Percentiles rank a stretch among this genome's conserved stretches.
Evolutionary conservation across 2,797 vertebrate species (phyloP).

Genomic region (Telmatherina bonti): DNA sequence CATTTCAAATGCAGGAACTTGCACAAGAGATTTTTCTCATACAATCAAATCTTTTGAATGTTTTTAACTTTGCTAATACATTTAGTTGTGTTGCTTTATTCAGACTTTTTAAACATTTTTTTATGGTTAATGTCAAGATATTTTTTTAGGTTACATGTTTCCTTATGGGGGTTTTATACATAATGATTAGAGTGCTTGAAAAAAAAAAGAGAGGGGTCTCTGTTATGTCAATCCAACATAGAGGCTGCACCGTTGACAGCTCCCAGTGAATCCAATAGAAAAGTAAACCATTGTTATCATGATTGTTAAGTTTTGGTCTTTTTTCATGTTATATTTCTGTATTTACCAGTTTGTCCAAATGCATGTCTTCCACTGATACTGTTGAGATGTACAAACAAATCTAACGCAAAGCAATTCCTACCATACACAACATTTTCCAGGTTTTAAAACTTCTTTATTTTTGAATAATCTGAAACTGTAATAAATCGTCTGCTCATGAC

Average conservation of each 20-base stretch:
- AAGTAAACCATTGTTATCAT: background rate
- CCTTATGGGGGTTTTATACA: constrained; percentile 21
- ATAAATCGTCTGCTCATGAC: too few species aligned
- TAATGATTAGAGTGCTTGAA: background rate
- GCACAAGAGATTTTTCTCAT: constrained; percentile 35
- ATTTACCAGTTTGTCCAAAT: background rate
- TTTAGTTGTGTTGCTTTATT: constrained; percentile 9
- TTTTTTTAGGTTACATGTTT: constrained; percentile 21
- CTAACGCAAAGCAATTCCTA: background rate
- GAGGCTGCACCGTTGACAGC: constrained; percentile 36
- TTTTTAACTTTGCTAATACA: constrained; percentile 12
- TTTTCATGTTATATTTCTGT: background rate
- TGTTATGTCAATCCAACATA: constrained; percentile 13
- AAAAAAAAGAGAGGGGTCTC: background rate
- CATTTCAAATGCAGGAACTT: constrained; percentile 37
- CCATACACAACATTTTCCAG: constrained; percentile 4
- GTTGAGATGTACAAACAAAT: background rate
- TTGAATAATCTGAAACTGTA: constrained; percentile 1
- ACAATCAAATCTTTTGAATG: constrained; percentile 7
- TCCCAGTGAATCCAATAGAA: constrained; percentile 33
- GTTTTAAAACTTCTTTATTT: constrained; percentile 23
- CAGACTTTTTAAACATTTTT: constrained; percentile 12
- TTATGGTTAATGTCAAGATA: background rate
- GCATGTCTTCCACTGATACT: background rate
- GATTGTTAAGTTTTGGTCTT: background rate